phyloP scores from a whole-genome alignment of 92 coral and sea anemone species.

The Bergia puertoricense region DNA sequence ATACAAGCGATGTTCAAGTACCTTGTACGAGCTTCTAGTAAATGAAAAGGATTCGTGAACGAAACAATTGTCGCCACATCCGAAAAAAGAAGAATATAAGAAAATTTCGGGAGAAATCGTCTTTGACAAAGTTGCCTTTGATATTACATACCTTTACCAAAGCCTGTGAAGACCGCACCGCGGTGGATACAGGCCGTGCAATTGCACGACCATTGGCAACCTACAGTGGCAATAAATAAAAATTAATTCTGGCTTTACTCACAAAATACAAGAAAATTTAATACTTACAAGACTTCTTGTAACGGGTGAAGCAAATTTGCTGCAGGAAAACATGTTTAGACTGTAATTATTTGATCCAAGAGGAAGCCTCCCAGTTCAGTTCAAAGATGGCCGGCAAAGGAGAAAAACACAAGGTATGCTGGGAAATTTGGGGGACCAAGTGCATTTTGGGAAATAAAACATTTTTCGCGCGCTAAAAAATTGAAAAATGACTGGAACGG shows the following conservation, averaged over 20 bases:
- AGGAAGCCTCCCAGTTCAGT: slow-evolving; percentile 75
- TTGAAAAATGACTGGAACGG: too few relatives aligned
- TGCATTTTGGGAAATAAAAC: slow-evolving; percentile 34
- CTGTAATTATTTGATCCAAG: slow-evolving; percentile 60
- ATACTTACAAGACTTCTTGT: slow-evolving; percentile 90
- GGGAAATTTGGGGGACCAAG: slow-evolving; percentile 54
- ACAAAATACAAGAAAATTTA: background rate
- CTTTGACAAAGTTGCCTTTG: background rate
- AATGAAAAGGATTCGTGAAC: background rate
- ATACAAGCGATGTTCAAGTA: background rate
- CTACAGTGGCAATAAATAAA: slow-evolving; percentile 53
- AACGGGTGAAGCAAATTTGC: slow-evolving; percentile 90
- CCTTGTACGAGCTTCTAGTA: slow-evolving; percentile 2
- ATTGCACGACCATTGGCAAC: slow-evolving; percentile 98
- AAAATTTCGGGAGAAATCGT: background rate
- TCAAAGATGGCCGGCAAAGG: slow-evolving; percentile 95
- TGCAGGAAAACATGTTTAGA: slow-evolving; percentile 90
- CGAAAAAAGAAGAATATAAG: background rate
- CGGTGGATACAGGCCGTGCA: slow-evolving; percentile 80
- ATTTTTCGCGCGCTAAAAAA: background rate
- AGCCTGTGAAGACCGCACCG: slow-evolving; percentile 95
- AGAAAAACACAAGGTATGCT: slow-evolving; percentile 60
- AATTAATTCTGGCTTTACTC: background rate
- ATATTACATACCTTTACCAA: slow-evolving; percentile 82
- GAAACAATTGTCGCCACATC: background rate